Conservation (phyloP, 2,888 invertebrate genomes). For the Amaurobius ferox region DNA sequence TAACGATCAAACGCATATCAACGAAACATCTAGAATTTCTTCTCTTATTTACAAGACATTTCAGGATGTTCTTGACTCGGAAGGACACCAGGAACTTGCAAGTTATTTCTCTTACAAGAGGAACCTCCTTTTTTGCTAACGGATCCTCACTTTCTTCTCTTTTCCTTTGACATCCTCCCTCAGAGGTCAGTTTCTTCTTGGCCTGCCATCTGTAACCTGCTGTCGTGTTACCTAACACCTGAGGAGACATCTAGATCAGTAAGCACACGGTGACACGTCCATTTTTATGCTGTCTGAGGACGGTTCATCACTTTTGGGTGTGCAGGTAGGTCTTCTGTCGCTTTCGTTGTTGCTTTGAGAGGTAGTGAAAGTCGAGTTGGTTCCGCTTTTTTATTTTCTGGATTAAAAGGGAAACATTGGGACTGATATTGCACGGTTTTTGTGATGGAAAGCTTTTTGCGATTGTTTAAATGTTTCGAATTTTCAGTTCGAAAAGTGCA, state of each 20-base stretch:
- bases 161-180: conserved; percentile 28
- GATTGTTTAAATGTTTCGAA: no score
- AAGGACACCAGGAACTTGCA: conserved; percentile 26
- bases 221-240: conserved; percentile 50
- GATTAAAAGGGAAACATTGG: no score
- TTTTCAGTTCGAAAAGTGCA: no score
- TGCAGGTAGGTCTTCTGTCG: neutral
- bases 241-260: conserved; percentile 61
- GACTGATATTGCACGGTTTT: no score
- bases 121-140: conserved; percentile 32
- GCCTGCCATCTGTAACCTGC: conserved; percentile 46
- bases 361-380: neutral
- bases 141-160: conserved; percentile 32
- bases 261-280: conserved; percentile 27
- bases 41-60: no score
- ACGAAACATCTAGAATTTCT: no score
- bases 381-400: neutral
- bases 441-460: no score
- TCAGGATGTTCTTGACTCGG: conserved; percentile 33
- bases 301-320: neutral
- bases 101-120: conserved; percentile 7
- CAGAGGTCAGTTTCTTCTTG: conserved; percentile 49
- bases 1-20: no score
- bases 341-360: neutral
- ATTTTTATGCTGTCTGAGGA: conserved; percentile 9